Evolutionary conservation across 2,797 vertebrate genomes (phyloP), one percentile per base, ranked within the genome.

Genomic region (Cephalopachus bancanus): DNA sequence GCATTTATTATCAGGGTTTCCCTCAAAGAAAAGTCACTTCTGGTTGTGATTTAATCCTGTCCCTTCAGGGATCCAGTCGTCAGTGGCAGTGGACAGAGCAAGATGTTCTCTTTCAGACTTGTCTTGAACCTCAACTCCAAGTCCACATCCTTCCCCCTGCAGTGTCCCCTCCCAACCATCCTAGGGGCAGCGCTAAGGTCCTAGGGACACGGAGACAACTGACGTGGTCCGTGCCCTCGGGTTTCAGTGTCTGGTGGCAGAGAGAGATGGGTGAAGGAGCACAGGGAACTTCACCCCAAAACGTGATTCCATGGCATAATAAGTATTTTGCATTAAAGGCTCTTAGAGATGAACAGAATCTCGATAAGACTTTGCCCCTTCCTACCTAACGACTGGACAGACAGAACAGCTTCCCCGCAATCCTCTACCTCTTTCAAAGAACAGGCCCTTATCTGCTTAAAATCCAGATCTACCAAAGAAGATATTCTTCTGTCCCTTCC

Each of bases 11-110:
- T 72, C 53, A 74, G 44, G 33, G 9, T 88, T 93, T 92, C 59
- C 49, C 55, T 92, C 37, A 59, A 84, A 93, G 83, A 22, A 76
- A 90, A 96, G 71, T 60, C 33, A 22, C 60, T 74, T 69, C 76
- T 95, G 84, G n/a, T 95, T 87, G 69, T 80, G n/a, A 76, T 84
- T 96, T 84, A 22, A n/a, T 62, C 49, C 60, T 90, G 80, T 87
- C 55, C 26, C 64, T 80, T 83, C 8, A 3, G 65, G 62, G 55
- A 84, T 44, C 62, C 65, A 67, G 81, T 87, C 53, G 37, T 89
- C 71, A 53, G 72, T 30, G 8, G 78, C 83, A 80, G 49, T 44
- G 72, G 67, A 93, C 76, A 55, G 17, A 55, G 24, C 57, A 33
- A 55, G 69, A 84, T 51, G 37, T n/a, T 72, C 37, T 93, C 60